A percentile compares a stretch with the other conserved stretches of the same genome.
Conservation (phyloP, 2,113 vertebrate genomes). For the Sula dactylatra region DNA sequence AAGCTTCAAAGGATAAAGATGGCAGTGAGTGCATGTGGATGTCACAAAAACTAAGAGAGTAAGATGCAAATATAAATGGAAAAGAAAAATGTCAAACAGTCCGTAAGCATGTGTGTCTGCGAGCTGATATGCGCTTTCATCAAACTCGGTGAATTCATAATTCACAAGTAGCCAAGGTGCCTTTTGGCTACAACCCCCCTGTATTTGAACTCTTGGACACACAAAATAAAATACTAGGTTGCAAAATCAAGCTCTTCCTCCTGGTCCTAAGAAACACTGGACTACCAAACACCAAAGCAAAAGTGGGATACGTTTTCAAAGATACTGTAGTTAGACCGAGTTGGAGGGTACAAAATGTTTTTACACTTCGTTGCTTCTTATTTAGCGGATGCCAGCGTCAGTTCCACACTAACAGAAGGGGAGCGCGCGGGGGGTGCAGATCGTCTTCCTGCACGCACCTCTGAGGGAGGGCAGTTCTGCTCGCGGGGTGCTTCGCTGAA, state of each 20-base stretch:
- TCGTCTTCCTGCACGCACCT: neutral
- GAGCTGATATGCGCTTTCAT: neutral
- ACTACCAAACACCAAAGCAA: neutral
- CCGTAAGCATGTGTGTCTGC: fast-evolving
- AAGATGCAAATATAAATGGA: neutral
- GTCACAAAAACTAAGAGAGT: neutral
- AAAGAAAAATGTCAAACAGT: neutral
- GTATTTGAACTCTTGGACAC: neutral
- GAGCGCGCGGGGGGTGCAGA: neutral
- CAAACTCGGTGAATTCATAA: neutral
- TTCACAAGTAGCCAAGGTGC: neutral
- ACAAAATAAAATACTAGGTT: neutral
- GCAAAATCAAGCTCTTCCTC: neutral
- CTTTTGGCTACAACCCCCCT: neutral
- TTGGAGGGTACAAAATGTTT: neutral
- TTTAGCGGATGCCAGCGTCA: neutral
- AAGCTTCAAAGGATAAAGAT: neutral
- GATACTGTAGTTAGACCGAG: fast-evolving
- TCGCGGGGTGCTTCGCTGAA: neutral
- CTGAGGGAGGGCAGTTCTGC: neutral
- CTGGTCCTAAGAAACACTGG: neutral
- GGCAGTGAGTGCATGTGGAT: neutral
- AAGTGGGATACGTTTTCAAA: fast-evolving
- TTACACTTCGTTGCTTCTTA: neutral
- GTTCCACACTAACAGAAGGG: neutral